These are phyloP conservation scores for Eupsilia transversa DNA, from an alignment of 2,888 invertebrate genomes.

Conservation along the genomic window DNA sequence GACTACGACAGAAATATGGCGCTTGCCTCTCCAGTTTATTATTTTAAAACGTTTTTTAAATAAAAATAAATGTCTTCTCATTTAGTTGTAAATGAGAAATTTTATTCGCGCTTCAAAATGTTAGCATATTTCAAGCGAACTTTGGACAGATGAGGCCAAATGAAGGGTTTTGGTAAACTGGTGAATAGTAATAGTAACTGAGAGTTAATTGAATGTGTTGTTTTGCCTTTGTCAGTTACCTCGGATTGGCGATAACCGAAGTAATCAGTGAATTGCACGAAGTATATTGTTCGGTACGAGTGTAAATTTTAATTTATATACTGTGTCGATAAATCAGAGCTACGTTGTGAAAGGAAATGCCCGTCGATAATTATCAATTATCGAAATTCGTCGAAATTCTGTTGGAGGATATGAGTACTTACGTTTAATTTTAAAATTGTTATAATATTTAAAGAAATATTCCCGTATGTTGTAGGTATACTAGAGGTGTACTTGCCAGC, in stretches of 20 bases:
- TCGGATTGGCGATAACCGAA: constrained; percentile 15
- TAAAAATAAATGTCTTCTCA: constrained; percentile 41
- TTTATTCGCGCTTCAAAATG: constrained; percentile 33
- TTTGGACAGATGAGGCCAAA: constrained; percentile 8
- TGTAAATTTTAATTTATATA: constrained; percentile 40
- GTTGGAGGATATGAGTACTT: neutral
- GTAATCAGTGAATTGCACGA: constrained; percentile 36
- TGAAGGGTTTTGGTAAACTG: neutral
- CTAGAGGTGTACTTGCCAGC: neutral
- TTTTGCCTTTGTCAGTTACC: constrained; percentile 9
- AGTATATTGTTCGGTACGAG: constrained; percentile 21
- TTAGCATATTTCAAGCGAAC: constrained; percentile 36
- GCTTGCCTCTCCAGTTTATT: constrained; percentile 37
- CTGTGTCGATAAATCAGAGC: constrained; percentile 22
- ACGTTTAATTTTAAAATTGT: constrained; percentile 3
- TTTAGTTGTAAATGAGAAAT: constrained; percentile 35
- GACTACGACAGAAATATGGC: constrained; percentile 49
- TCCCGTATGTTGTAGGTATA: neutral
- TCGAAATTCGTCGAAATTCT: constrained; percentile 12
- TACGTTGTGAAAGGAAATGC: constrained; percentile 25
- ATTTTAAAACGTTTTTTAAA: constrained; percentile 42
- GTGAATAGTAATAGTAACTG: constrained; percentile 9
- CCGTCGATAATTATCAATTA: constrained; percentile 43
- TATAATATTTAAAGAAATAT: neutral
- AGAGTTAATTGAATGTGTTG: constrained; percentile 18